A percentile compares a stretch with the other conserved stretches of the same genome.
Conservation (phyloP, 2,113 vertebrate species). For the Pycnonotus jocosus region DNA sequence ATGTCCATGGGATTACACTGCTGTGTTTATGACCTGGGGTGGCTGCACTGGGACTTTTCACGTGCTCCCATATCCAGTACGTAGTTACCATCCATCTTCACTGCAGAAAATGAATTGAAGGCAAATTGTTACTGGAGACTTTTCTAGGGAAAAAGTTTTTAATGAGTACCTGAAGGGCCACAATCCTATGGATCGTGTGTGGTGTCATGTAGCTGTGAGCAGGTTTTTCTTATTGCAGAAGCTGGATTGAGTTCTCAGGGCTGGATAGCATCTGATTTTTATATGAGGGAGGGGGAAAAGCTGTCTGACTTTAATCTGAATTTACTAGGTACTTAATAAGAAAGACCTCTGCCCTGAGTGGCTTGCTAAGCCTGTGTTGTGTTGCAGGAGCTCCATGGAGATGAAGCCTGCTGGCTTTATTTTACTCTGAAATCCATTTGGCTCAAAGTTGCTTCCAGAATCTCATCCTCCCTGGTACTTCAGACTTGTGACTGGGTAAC, state of each 20-base stretch:
- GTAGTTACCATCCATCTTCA: not conserved
- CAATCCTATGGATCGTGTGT: not conserved
- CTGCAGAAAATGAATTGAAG: not conserved
- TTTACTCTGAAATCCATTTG: not conserved
- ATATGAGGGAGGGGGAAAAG: not conserved
- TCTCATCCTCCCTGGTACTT: not conserved
- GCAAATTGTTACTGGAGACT: not conserved
- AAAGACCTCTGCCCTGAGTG: not conserved
- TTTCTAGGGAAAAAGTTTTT: not conserved
- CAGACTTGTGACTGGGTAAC: not conserved
- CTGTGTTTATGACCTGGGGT: not conserved
- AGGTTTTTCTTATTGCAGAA: not conserved
- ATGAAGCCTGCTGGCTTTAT: conserved; percentile 31
- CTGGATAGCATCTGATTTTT: not conserved
- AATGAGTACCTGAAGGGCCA: not conserved
- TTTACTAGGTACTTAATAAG: conserved; percentile 11
- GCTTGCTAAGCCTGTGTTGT: not conserved
- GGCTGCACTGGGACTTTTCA: not conserved
- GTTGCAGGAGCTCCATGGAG: conserved; percentile 52
- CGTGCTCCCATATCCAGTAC: not conserved
- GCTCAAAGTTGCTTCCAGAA: not conserved
- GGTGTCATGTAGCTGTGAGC: not conserved
- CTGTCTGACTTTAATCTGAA: not conserved
- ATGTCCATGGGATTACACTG: not conserved
- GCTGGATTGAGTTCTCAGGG: not conserved